Percentiles rank a stretch among this genome's conserved stretches.
phyloP scores from a whole-genome alignment of 2,113 vertebrate genomes.

The Anoura caudifer region DNA sequence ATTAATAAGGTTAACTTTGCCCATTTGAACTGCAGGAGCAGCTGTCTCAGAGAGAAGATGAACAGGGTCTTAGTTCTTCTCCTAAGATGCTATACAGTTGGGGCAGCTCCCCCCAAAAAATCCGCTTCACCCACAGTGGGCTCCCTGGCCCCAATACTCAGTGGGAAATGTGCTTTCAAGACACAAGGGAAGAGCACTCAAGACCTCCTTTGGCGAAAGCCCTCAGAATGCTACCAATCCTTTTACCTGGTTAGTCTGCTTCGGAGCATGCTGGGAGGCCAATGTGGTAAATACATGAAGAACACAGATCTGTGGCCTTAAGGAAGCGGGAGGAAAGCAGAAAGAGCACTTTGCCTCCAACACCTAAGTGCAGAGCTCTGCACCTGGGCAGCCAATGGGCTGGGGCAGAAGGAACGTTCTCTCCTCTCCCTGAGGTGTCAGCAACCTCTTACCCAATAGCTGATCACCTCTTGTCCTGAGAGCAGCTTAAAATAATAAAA shows the following conservation, averaged over 20 bases:
- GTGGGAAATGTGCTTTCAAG: not conserved
- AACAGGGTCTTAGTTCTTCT: not conserved
- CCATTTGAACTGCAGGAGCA: not conserved
- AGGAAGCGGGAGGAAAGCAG: not conserved
- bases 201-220: not conserved
- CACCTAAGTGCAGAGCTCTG: not conserved
- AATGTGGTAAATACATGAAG: not conserved
- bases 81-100: not conserved
- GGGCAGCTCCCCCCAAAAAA: rapidly evolving
- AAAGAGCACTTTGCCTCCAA: too few species aligned
- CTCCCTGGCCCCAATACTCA: not conserved
- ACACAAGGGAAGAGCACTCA: conserved; percentile 36
- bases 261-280: not conserved
- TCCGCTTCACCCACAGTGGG: not conserved
- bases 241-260: not conserved
- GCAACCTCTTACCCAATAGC: not conserved
- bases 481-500: not conserved
- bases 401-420: not conserved
- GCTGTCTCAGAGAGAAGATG: not conserved
- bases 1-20: not conserved
- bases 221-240: not conserved
- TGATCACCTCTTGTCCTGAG: not conserved
- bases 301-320: not conserved
- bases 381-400: not conserved
- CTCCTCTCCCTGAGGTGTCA: not conserved